A percentile compares a stretch with the other conserved stretches of the same genome.
Conservation (phyloP, 1,140 invertebrate genomes). For the Bilobella aurantiaca region DNA sequence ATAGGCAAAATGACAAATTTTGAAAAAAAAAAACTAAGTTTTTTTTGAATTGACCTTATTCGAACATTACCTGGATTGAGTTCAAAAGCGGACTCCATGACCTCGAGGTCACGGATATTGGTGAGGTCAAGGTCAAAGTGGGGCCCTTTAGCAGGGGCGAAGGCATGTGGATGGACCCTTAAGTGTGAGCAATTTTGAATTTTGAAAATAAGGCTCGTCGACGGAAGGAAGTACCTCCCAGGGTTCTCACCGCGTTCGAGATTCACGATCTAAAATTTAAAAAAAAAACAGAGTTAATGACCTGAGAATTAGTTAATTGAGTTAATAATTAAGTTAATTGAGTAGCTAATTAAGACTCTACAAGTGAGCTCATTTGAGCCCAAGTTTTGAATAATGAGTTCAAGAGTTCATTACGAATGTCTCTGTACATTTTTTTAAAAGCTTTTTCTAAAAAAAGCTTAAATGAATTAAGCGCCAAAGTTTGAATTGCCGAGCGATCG, state of each 20-base stretch:
- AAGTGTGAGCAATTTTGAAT: neutral
- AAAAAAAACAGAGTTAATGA: too few relatives aligned
- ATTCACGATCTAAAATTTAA: conserved; percentile 5
- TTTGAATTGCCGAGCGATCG: too few relatives aligned
- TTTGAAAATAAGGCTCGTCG: neutral
- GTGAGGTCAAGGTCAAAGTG: neutral
- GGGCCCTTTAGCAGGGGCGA: neutral
- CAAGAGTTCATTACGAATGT: too few relatives aligned
- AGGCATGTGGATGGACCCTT: neutral
- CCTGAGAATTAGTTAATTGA: too few relatives aligned
- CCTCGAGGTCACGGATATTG: neutral
- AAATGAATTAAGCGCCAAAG: too few relatives aligned
- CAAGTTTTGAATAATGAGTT: too few relatives aligned
- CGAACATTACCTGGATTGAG: neutral
- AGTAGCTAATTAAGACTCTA: too few relatives aligned
- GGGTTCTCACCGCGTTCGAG: neutral
- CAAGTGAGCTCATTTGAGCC: too few relatives aligned
- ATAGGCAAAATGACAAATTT: too few relatives aligned
- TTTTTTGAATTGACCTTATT: neutral
- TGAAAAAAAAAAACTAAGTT: neutral
- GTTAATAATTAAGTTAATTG: too few relatives aligned
- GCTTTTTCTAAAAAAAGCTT: too few relatives aligned
- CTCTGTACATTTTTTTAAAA: too few relatives aligned
- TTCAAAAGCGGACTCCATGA: neutral
- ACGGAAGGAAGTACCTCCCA: neutral